A percentile compares a stretch with the other conserved stretches of the same genome.
These are phyloP conservation scores for Triplophysa yarkandensis DNA, from an alignment of 2,797 vertebrate genomes.

Conservation along the genomic window DNA sequence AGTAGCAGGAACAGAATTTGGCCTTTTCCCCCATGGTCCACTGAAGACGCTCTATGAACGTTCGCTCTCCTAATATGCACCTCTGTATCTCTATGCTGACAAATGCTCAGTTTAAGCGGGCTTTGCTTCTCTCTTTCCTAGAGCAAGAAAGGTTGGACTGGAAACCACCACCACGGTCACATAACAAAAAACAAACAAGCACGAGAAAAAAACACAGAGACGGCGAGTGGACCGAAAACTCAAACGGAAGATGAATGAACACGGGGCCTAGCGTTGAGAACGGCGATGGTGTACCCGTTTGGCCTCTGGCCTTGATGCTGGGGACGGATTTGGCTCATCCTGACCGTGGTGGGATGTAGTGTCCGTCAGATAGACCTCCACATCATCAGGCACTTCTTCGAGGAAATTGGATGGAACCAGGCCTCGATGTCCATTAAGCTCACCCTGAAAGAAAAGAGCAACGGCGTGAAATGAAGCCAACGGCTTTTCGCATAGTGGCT, in stretches of 20 bases:
- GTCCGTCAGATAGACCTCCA: constrained; percentile 94
- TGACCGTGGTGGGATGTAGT: constrained; percentile 81
- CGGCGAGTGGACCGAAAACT: constrained; percentile 73
- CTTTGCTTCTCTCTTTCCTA: constrained; percentile 82
- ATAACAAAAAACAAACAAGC: constrained; percentile 70
- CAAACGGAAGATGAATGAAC: constrained; percentile 79
- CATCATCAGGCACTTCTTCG: constrained; percentile 99
- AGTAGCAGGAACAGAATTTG: constrained; percentile 64
- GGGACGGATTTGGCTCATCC: constrained; percentile 64
- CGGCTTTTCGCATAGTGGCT: neutral
- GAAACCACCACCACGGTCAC: constrained; percentile 75
- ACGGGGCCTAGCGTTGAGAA: constrained; percentile 76
- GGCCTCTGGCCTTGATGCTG: constrained; percentile 76
- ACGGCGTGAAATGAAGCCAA: neutral
- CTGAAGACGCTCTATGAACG: constrained; percentile 69
- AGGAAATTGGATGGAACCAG: constrained; percentile 98
- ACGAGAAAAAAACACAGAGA: constrained; percentile 70
- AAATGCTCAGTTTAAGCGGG: constrained; percentile 66
- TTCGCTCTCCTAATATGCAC: constrained; percentile 60
- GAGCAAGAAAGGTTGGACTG: constrained; percentile 74
- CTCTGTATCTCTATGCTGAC: constrained; percentile 64
- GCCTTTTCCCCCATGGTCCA: constrained; percentile 69
- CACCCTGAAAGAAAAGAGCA: constrained; percentile 75
- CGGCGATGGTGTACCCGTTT: constrained; percentile 91
- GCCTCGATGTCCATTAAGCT: constrained; percentile 93